Percentiles rank a stretch among this genome's conserved stretches.
Evolutionary conservation across 2,888 invertebrate genomes (phyloP).

Genomic region (Cosmia trapezina): DNA sequence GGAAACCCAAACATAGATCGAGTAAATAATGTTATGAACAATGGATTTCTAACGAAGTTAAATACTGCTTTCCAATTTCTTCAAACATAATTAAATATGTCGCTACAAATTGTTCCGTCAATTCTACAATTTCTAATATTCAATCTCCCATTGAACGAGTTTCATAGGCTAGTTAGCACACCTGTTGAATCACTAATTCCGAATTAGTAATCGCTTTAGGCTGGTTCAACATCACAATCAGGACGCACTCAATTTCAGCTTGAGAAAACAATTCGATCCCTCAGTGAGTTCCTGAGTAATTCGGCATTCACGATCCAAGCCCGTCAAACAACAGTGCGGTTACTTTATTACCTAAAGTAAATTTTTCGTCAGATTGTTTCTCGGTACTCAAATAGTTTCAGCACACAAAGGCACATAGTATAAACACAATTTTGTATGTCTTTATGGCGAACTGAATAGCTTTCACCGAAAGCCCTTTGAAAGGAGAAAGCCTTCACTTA

Average conservation of each 20-base stretch:
- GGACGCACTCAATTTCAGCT: slow-evolving; percentile 49
- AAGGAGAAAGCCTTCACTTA: slow-evolving; percentile 68
- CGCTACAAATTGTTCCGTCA: slow-evolving; percentile 32
- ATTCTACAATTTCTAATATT: slow-evolving; percentile 47
- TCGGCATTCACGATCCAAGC: slow-evolving; percentile 62
- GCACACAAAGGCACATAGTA: slow-evolving; percentile 51
- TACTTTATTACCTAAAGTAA: slow-evolving; percentile 64
- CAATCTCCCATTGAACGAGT: slow-evolving; percentile 51
- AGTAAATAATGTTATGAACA: slow-evolving; percentile 25
- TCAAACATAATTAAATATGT: slow-evolving; percentile 45
- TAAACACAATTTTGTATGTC: slow-evolving; percentile 46
- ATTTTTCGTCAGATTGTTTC: slow-evolving; percentile 71
- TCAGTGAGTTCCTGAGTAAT: slow-evolving; percentile 66
- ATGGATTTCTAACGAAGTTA: slow-evolving; percentile 29
- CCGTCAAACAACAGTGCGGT: slow-evolving; percentile 68
- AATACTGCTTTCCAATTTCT: slow-evolving; percentile 41
- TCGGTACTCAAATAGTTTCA: slow-evolving; percentile 60
- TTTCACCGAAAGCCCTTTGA: slow-evolving; percentile 70
- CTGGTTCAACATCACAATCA: slow-evolving; percentile 44
- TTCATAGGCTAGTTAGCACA: slow-evolving; percentile 65
- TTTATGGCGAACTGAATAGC: slow-evolving; percentile 61
- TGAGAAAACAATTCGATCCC: slow-evolving; percentile 55
- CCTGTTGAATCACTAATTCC: slow-evolving; percentile 65
- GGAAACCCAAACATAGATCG: slow-evolving; percentile 5
- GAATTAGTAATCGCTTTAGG: slow-evolving; percentile 62